Conservation (phyloP, 53 echinoderm and acorn worm genomes). For the Holothuria leucospilota region DNA sequence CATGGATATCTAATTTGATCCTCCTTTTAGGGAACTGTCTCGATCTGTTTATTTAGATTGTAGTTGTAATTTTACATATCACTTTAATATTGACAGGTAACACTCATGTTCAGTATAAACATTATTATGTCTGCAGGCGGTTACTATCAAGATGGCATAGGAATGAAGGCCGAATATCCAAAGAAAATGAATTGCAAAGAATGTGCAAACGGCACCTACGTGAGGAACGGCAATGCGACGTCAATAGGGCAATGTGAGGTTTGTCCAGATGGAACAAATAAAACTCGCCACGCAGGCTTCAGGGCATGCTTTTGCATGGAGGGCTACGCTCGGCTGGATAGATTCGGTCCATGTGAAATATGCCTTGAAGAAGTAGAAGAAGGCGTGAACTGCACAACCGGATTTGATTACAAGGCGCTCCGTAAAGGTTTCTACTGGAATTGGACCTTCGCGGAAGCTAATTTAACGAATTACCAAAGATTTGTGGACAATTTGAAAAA, state of each 20-base stretch:
- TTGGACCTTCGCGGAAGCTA: neutral
- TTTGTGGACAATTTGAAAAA: neutral
- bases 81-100: no score
- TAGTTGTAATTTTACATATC: no score
- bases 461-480: neutral
- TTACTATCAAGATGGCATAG: conserved; percentile 8
- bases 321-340: neutral
- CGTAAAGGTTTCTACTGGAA: neutral
- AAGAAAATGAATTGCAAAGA: neutral
- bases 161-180: neutral
- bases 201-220: conserved; percentile 14
- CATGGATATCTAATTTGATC: no score
- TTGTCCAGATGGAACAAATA: conserved; percentile 26
- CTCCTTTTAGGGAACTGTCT: no score
- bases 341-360: neutral
- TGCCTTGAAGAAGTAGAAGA: neutral
- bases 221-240: neutral
- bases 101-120: no score
- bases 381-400: neutral
- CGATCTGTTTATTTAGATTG: no score
- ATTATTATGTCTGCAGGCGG: neutral
- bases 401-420: neutral
- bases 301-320: conserved; percentile 26
- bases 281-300: conserved; percentile 19
- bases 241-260: conserved; percentile 10